phyloP scores from a whole-genome alignment of 2,797 vertebrate genomes.

The Salarias fasciatus region DNA sequence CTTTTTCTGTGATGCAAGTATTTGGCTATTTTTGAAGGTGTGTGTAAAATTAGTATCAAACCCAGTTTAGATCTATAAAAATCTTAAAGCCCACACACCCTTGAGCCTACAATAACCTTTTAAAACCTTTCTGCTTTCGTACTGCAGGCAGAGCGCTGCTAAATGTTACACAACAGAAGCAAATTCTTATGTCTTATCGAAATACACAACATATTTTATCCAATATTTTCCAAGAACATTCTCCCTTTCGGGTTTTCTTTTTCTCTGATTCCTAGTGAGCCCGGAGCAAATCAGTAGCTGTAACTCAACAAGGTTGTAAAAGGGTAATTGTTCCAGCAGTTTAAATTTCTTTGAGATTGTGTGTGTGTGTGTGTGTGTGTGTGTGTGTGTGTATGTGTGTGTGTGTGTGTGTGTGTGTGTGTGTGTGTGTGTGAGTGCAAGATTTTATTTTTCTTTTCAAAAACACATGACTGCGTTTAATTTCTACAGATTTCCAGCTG shows the following conservation, averaged over 20 bases:
- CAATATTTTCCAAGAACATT: constrained; percentile 7
- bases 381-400: too few species aligned
- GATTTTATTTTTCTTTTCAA: constrained; percentile 15
- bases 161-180: constrained; percentile 40
- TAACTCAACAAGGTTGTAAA: constrained; percentile 8
- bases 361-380: too few species aligned
- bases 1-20: background rate
- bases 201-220: constrained; percentile 12
- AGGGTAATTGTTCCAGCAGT: background rate
- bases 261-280: background rate
- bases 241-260: constrained; percentile 3
- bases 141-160: constrained; percentile 30
- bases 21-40: constrained; percentile 25
- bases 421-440: background rate
- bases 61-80: constrained; percentile 46
- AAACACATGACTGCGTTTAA: constrained; percentile 26
- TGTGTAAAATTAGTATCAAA: constrained; percentile 46
- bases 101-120: constrained; percentile 38
- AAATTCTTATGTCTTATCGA: constrained; percentile 24
- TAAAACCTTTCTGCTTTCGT: constrained; percentile 38
- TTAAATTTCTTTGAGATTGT: constrained; percentile 6
- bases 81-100: constrained; percentile 49
- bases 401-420: too few species aligned
- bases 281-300: constrained; percentile 8
- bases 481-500: constrained; percentile 38